A percentile compares a stretch with the other conserved stretches of the same genome.
Conservation (phyloP, 2,113 vertebrate species). For the Catharus fuscescens region DNA sequence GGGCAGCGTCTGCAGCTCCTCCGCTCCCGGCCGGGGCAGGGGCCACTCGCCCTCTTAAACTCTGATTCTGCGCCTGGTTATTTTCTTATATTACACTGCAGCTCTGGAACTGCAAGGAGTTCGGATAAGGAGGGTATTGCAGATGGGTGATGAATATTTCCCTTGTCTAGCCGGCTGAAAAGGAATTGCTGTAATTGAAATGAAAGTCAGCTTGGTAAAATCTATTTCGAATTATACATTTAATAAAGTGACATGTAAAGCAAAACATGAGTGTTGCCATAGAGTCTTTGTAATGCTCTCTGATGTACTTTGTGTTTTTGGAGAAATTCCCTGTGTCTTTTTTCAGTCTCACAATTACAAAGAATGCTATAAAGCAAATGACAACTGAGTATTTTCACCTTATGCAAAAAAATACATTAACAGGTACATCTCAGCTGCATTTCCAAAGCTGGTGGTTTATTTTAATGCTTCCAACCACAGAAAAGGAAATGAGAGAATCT, state of each 20-base stretch:
- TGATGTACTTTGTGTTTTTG: background rate
- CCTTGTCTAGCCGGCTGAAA: background rate
- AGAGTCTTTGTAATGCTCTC: background rate
- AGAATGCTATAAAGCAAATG: background rate
- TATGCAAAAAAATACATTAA: background rate
- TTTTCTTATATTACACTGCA: background rate
- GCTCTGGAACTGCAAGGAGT: background rate
- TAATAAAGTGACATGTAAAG: background rate
- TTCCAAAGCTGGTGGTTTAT: background rate
- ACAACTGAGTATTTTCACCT: too few relatives aligned
- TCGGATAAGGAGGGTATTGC: background rate
- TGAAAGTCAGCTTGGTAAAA: background rate
- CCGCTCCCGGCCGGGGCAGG: background rate
- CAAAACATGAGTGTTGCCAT: background rate
- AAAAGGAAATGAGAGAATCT: background rate
- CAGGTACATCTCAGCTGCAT: background rate
- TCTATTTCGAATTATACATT: background rate
- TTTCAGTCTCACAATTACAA: background rate
- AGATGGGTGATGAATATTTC: background rate
- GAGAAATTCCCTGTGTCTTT: background rate
- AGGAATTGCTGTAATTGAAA: background rate
- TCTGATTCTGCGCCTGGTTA: background rate
- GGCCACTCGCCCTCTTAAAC: background rate
- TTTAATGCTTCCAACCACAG: background rate
- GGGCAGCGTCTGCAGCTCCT: background rate